Evolutionary conservation across 2,113 vertebrate species (phyloP).

Genomic region (Mirza zaza): DNA sequence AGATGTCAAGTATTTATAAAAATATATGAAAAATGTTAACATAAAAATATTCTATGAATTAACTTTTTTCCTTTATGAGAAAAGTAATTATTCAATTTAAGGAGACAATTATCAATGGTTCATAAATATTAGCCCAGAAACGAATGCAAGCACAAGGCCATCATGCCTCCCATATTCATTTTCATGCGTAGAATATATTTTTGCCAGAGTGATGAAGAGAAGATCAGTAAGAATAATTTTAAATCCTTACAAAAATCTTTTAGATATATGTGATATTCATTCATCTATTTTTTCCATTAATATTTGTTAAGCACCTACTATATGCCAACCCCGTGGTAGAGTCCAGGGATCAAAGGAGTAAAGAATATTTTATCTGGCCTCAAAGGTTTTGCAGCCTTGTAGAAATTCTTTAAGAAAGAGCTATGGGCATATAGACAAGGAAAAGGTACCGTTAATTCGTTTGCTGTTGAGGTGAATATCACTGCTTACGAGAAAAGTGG

Average conservation of each 20-base stretch:
- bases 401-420: background rate
- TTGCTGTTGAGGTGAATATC: background rate
- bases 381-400: background rate
- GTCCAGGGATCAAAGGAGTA: background rate
- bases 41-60: background rate
- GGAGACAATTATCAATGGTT: background rate
- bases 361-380: background rate
- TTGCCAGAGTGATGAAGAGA: background rate
- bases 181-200: background rate
- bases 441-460: background rate
- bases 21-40: background rate
- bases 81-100: background rate
- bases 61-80: background rate
- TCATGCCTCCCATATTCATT: background rate
- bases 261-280: background rate
- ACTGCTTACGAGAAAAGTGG: background rate
- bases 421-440: background rate
- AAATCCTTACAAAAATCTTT: background rate
- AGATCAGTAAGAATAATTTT: background rate
- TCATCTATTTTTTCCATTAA: background rate
- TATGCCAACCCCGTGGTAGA: background rate
- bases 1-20: background rate
- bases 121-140: background rate
- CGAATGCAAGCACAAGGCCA: background rate
- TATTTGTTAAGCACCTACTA: background rate